Base-by-base conservation (phyloP, 2,888 invertebrate genomes). In the Drosophila neotestacea region DNA sequence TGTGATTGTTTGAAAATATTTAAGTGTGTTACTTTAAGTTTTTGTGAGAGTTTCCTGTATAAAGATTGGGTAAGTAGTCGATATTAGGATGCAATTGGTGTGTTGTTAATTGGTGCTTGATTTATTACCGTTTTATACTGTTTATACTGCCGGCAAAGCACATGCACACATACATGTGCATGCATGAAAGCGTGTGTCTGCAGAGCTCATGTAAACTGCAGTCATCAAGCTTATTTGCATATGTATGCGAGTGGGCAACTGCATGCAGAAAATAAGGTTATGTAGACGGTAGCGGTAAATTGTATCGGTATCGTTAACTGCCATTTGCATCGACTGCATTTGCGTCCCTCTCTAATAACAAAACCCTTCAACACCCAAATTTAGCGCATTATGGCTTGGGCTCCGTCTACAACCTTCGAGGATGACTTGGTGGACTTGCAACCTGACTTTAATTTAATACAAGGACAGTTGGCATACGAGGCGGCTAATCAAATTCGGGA, bases 391-490 rank as follows among this genome's bases (percentile, higher is more conserved):
- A 91, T 91, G 91, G 74, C 88, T 39, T 91, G 91, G 91, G 77
- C 69, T 6, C 91, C 91, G 5, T 71, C 67, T 4, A 83, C 70
- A 0, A 80, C 81, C 22, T 92, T 92, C 52, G 92, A 92, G 60
- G 86, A 92, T 13, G 92, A 92, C 62, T 82, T 91, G 52, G 80
- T 91, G 4, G 73, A 83, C 4, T 63, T 90, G n/a, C 90, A 92
- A 56, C 88, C 91, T 0, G 70, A 85, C n/a, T 82, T 81, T 39
- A 85, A 91, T 66, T 79, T 90, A 4, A 75, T 91, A 22, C 88
- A 82, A 34, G 89, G 82, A 6, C 91, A 91, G 50, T 42, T 81
- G 30, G 78, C 80, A n/a, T 84, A 79, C 63, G 85, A 85, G 4
- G 65, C 55, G 4, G 65, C 55, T n/a, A 55, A 46, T 28, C 54